Conservation (phyloP, 1,140 invertebrate genomes). For the Drosophila takahashii region DNA sequence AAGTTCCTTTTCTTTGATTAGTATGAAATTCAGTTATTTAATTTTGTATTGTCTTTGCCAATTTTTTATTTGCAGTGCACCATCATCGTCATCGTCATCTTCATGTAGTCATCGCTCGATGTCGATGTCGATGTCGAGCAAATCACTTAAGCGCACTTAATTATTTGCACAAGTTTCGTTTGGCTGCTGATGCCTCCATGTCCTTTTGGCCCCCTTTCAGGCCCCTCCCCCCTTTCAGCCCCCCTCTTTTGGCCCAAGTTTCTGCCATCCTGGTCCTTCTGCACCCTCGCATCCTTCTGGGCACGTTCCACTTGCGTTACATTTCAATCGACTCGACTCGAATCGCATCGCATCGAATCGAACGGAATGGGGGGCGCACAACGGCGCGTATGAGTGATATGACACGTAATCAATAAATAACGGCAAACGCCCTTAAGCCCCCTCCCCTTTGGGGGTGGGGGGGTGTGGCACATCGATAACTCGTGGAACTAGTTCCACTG, state of each 20-base stretch:
- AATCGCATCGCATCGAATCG: conserved; percentile 13
- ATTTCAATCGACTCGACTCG: conserved; percentile 64
- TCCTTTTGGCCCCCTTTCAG: background rate
- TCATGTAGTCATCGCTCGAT: conserved; percentile 43
- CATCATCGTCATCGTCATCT: conserved; percentile 47
- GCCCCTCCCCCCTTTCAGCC: background rate
- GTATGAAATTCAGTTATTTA: background rate
- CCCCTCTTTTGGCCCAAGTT: background rate
- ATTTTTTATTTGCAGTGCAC: conserved; percentile 6
- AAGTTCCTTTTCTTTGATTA: background rate
- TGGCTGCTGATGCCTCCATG: conserved; percentile 23
- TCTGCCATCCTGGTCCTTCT: conserved; percentile 1
- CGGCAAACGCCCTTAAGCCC: conserved; percentile 45
- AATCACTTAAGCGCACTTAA: conserved; percentile 83
- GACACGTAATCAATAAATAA: conserved; percentile 83
- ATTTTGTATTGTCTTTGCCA: background rate
- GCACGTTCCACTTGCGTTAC: conserved; percentile 69
- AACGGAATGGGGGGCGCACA: conserved; percentile 23
- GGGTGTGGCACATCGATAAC: conserved; percentile 9
- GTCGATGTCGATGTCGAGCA: conserved; percentile 60
- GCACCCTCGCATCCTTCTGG: conserved; percentile 19
- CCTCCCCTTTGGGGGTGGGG: background rate
- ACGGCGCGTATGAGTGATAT: conserved; percentile 77
- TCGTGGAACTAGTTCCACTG: conserved; percentile 36
- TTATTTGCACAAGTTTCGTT: conserved; percentile 79